Evolutionary conservation across 2,888 invertebrate genomes (phyloP), one percentile per base, ranked within the genome.

Genomic region (Diloba caeruleocephala): DNA sequence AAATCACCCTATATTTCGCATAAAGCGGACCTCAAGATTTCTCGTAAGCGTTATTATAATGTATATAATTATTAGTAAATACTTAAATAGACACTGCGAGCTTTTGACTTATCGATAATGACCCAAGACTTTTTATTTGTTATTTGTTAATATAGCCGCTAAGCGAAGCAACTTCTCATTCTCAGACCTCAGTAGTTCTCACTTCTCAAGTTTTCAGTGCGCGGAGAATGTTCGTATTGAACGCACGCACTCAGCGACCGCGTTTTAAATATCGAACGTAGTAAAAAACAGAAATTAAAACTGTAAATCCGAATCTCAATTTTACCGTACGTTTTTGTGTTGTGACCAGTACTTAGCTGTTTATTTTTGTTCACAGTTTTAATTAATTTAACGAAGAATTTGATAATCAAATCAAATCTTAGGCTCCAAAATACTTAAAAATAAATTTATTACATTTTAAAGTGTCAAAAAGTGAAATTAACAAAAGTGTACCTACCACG

Each of bases 181-280:
- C n/a, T n/a, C n/a, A n/a, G n/a, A n/a, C n/a, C n/a, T n/a, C n/a
- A n/a, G n/a, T n/a, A n/a, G n/a, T n/a, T n/a, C n/a, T n/a, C n/a
- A n/a, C n/a, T n/a, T n/a, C n/a, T n/a, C n/a, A n/a, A n/a, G n/a
- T n/a, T n/a, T 25, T 59, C 53, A 72, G 71, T 72, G 60, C 50
- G 57, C 48, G 44, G 54, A 71, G 62, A 69, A 65, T 57, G 56
- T 38, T 53, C 41, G 54, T 32, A 14, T 32, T 10, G 53, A 19
- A 41, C 62, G 63, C 66, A 71, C 66, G 71, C 53, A 41, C 55
- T 31, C 44, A 33, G 69, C 60, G 9, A 12, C 54, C 52, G 46
- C 53, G 32, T 34, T 50, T 45, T 12, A 49, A 36, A 43, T 38
- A 51, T 54, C 67, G 64, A 45, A 54, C 33, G 43, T 29, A 1